Conservation (phyloP, 2,113 vertebrate genomes). For the Boulengeromyrus knoepffleri region DNA sequence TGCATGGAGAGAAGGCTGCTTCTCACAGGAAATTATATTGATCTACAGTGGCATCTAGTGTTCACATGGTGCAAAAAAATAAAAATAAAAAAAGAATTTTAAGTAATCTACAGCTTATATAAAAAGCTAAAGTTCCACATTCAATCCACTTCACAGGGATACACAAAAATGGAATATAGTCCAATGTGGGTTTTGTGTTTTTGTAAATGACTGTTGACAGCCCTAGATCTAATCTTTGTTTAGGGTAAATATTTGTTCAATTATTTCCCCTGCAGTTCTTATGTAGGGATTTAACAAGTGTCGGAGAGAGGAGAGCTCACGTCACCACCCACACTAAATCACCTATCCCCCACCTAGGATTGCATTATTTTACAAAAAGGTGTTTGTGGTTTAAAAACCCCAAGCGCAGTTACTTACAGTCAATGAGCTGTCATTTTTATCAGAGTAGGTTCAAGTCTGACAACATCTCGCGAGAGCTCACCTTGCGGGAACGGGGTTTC, state of each 20-base stretch:
- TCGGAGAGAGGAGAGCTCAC: conserved; percentile 22
- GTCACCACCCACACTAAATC: neutral
- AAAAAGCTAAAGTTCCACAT: neutral
- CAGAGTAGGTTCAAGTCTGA: neutral
- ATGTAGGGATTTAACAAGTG: conserved; percentile 37
- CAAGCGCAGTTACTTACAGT: neutral
- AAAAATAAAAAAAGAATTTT: neutral
- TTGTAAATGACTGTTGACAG: neutral
- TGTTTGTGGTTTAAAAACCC: neutral
- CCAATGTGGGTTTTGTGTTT: neutral
- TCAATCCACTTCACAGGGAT: neutral
- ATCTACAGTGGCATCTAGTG: conserved; percentile 10
- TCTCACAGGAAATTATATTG: neutral
- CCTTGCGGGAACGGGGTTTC: conserved; percentile 39
- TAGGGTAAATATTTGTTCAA: neutral
- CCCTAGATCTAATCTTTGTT: neutral
- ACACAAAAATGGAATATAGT: neutral
- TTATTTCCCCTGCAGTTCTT: conserved; percentile 35
- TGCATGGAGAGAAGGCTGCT: too few relatives aligned
- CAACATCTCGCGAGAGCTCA: conserved; percentile 49
- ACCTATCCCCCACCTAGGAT: neutral
- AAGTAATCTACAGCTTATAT: neutral
- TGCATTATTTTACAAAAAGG: neutral
- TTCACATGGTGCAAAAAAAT: neutral
- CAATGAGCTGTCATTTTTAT: neutral